Base-by-base conservation (phyloP, 2,888 invertebrate genomes). In the Eugnorisma glareosa region DNA sequence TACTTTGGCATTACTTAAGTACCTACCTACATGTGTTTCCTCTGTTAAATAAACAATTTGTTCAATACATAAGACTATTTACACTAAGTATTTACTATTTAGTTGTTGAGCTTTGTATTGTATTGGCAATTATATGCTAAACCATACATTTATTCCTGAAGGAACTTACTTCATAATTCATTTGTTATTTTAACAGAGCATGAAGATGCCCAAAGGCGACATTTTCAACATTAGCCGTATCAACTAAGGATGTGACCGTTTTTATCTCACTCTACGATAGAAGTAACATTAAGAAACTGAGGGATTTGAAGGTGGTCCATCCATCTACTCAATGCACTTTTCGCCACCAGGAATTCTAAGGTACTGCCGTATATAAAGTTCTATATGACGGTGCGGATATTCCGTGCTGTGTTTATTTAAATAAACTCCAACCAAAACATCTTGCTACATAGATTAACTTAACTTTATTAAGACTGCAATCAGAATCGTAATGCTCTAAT, bases 401-500 rank as follows among this genome's bases (percentile, higher is more conserved):
- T 59, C 1, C 8, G 0, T 59, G 18, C 61, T 35, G 61, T 21
- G 21, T 10, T 64, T 61, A 64, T 64, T 37, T 15, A 28, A 68
- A 51, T 68, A 10, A 68, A 21, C 48, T 28, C 6, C 8, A 66
- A 72, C 0, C 0, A 54, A 70, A 43, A 68, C 15, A 77, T 69
- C n/a, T 51, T 43, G 28, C 40, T 51, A 28, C 61, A 61, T 71
- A 72, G 72, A 57, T 31, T 43, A 4, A 67, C n/a, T 63, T 63
- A 76, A 67, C 57, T 64, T 82, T 72, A 79, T 40, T 79, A 54
- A 75, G 76, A 83, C 31, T 43, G 64, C 73, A 72, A 86, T 88
- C 84, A 82, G 79, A 82, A 71, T 86, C 84, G 79, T 86, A 88
- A 88, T 86, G 85, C 75, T 87, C 68, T 89, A 89, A 92, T 92